Evolutionary conservation across 1,140 invertebrate species (phyloP).

Genomic region (Cyclargus thomasi): DNA sequence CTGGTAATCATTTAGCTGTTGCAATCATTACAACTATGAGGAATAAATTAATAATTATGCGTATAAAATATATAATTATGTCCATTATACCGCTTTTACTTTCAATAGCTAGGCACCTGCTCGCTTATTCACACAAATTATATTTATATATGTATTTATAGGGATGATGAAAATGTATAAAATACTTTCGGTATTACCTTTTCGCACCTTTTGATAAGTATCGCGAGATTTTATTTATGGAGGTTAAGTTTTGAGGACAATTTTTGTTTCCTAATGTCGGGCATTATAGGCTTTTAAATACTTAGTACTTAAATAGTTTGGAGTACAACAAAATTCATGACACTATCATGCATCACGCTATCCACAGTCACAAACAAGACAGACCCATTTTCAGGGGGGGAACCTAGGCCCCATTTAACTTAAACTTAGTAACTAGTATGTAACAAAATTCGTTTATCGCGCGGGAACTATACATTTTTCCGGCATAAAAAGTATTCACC

Average conservation of each 20-base stretch:
- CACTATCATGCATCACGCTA: too few species aligned
- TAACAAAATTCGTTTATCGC: too few species aligned
- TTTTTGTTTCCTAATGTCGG: neutral
- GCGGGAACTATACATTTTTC: too few species aligned
- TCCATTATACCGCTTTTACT: neutral
- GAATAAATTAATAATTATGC: neutral
- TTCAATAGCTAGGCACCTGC: neutral
- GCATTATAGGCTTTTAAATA: too few species aligned
- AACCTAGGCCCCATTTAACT: too few species aligned
- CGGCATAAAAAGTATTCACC: too few species aligned
- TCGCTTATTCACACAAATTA: neutral
- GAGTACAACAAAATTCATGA: too few species aligned
- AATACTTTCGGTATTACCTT: neutral
- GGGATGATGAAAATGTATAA: neutral
- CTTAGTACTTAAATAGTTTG: too few species aligned
- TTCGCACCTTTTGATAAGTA: neutral
- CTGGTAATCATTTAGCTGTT: constrained; percentile 5
- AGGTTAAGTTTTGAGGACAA: neutral
- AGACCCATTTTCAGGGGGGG: too few species aligned
- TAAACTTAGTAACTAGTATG: too few species aligned
- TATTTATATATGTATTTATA: neutral
- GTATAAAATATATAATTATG: constrained; percentile 1
- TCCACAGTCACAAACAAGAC: too few species aligned
- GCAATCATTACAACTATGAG: neutral
- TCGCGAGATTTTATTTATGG: neutral